phyloP scores from a whole-genome alignment of 1,140 invertebrate species.

The Calliopsis andreniformis region DNA sequence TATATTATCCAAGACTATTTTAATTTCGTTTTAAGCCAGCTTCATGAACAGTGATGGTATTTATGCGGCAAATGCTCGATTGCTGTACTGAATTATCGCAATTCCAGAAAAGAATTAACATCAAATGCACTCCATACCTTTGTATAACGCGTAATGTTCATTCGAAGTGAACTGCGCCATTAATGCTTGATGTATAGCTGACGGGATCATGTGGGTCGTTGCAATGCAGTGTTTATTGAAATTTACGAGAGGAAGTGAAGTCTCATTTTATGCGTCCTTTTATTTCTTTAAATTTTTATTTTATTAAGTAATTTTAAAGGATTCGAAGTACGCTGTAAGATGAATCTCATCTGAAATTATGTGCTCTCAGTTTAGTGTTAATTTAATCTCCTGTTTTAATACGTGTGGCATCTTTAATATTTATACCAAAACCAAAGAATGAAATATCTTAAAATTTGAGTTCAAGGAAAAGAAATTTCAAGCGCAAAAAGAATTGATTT shows the following conservation, averaged over 20 bases:
- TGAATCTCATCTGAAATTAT: too few relatives aligned
- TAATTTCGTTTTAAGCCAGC: not conserved
- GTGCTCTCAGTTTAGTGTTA: too few relatives aligned
- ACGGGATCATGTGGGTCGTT: not conserved
- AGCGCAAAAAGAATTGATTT: too few relatives aligned
- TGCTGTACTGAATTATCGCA: constrained; percentile 25
- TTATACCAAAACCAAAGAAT: too few relatives aligned
- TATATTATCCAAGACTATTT: not conserved
- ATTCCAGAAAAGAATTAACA: constrained; percentile 18
- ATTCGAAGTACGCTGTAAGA: too few relatives aligned
- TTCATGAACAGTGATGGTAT: not conserved
- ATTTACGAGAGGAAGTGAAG: not conserved
- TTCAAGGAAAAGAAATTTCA: too few relatives aligned
- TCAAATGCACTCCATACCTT: not conserved
- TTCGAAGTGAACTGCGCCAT: not conserved
- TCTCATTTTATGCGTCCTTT: not conserved
- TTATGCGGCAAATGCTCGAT: not conserved
- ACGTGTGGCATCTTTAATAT: too few relatives aligned
- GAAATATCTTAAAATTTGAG: too few relatives aligned
- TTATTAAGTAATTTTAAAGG: too few relatives aligned
- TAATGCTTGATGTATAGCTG: not conserved
- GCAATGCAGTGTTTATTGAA: not conserved
- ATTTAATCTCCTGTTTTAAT: too few relatives aligned
- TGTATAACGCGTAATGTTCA: not conserved
- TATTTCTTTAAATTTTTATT: not conserved